Conservation (phyloP, 2,113 vertebrate species). For the Paracyprichromis sp. region DNA sequence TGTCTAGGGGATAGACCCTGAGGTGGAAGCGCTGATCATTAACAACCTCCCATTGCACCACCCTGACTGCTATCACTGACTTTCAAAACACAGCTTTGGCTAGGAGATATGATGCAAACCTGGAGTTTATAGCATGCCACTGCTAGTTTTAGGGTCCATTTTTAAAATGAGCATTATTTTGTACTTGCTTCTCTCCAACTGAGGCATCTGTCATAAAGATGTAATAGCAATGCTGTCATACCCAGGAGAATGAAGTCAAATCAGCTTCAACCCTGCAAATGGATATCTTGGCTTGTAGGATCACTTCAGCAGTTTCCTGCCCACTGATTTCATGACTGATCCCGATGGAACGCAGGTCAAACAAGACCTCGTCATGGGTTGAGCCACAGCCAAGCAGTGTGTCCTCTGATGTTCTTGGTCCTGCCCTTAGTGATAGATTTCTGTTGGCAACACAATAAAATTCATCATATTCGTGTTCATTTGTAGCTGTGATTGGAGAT, state of each 20-base stretch:
- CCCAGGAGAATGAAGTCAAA: background rate
- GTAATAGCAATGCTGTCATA: background rate
- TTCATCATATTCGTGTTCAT: background rate
- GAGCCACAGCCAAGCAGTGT: background rate
- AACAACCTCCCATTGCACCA: background rate
- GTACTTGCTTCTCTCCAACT: background rate
- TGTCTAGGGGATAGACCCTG: background rate
- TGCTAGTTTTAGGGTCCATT: background rate
- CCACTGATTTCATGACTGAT: conserved; percentile 1
- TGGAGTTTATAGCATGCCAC: background rate
- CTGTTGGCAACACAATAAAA: background rate
- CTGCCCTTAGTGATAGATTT: background rate
- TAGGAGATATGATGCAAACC: background rate
- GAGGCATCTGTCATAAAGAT: background rate
- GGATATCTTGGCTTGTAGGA: background rate
- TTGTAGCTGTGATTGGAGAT: background rate
- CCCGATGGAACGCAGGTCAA: conserved; percentile 26
- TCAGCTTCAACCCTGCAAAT: conserved; percentile 5
- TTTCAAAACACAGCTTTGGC: background rate
- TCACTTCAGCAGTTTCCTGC: background rate
- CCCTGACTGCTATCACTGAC: background rate
- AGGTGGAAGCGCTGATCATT: background rate
- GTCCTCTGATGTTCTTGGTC: conserved; percentile 6
- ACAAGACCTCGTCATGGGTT: background rate
- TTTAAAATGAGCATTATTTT: background rate